Percentiles rank a stretch among this genome's conserved stretches.
phyloP scores from a whole-genome alignment of 2,888 invertebrate species.

The Cyclophora albipunctata region DNA sequence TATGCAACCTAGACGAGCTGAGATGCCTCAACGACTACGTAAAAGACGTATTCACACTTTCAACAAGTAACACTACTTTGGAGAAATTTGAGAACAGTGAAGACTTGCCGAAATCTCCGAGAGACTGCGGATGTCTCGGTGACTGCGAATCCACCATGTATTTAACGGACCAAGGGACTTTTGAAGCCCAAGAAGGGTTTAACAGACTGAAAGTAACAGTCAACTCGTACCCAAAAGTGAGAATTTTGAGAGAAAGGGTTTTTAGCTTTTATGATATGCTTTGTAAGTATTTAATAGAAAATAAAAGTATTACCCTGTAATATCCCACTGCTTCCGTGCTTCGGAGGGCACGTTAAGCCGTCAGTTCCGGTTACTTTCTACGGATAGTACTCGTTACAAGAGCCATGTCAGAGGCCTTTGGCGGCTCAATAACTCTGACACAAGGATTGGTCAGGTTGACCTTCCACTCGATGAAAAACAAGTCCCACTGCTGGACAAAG shows the following conservation, averaged over 20 bases:
- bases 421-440: too few species aligned
- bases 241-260: constrained; percentile 79
- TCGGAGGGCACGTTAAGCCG: too few species aligned
- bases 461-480: too few species aligned
- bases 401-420: too few species aligned
- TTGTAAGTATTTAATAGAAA: constrained; percentile 61
- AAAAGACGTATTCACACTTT: constrained; percentile 45
- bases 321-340: too few species aligned
- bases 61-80: constrained; percentile 34
- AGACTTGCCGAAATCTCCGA: constrained; percentile 38
- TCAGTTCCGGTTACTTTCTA: too few species aligned
- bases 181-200: constrained; percentile 26
- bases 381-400: too few species aligned
- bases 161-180: constrained; percentile 43
- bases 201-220: constrained; percentile 66
- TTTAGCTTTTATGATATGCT: constrained; percentile 82
- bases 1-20: constrained; percentile 50
- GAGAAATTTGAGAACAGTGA: constrained; percentile 22
- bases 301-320: too few species aligned
- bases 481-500: too few species aligned
- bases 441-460: too few species aligned
- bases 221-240: constrained; percentile 80
- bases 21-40: constrained; percentile 46
- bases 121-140: constrained; percentile 52
- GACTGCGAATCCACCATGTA: constrained; percentile 55